Evolutionary conservation across 2,888 invertebrate species (phyloP).

Genomic region (Mesorhabditis belari): DNA sequence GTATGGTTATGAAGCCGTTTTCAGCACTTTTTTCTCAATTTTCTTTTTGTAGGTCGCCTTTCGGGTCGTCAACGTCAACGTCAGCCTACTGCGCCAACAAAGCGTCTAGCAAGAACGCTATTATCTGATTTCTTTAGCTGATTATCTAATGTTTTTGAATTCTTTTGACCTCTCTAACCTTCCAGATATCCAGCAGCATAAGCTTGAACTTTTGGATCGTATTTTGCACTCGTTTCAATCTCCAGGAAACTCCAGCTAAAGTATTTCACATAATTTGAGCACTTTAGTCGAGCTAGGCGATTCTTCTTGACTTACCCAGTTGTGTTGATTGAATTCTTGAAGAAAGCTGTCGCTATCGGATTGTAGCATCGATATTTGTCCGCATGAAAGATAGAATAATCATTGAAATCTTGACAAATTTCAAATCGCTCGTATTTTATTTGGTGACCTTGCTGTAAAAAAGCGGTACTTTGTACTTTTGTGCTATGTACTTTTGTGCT

Average conservation of each 20-base stretch:
- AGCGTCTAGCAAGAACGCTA: no score
- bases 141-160: no score
- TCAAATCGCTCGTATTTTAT: neutral
- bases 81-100: no score
- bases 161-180: conserved; percentile 25
- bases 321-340: conserved; percentile 45
- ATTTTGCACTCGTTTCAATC: conserved; percentile 36
- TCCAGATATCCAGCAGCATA: conserved; percentile 50
- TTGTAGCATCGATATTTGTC: conserved; percentile 19
- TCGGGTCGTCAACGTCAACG: no score
- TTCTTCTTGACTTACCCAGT: no score
- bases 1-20: no score
- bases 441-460: neutral
- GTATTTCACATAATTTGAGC: no score
- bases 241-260: conserved; percentile 31
- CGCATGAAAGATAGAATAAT: neutral
- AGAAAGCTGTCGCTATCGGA: conserved; percentile 47
- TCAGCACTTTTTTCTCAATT: no score
- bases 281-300: no score
- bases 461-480: neutral
- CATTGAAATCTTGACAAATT: neutral
- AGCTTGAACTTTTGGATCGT: conserved; percentile 39
- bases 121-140: no score
- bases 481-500: neutral
- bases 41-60: no score